Evolutionary conservation across 2,888 invertebrate genomes (phyloP), one percentile per base, ranked within the genome.

Genomic region (Beris chalybata): DNA sequence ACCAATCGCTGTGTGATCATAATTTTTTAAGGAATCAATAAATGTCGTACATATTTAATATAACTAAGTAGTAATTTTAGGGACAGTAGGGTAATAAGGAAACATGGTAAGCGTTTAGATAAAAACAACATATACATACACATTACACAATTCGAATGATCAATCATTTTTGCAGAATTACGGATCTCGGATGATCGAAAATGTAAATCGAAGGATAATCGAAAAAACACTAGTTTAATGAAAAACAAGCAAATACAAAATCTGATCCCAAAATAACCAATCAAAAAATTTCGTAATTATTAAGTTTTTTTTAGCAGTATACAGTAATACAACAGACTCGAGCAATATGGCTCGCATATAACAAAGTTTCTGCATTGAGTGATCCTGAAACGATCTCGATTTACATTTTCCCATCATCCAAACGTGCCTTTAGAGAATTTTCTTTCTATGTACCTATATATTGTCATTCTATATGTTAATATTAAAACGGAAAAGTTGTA

Each of bases 1-100:
- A 64, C 64, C 64, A 64, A 54, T 54, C 54, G 64, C 64, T 54
- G 64, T 64, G 64, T 64, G 64, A 64, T 64, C 64, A 45, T 64
- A 64, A 54, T 22, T 63, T 54, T 48, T 64, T 48, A 64, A 47
- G 47, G 44, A 30, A 50, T 30, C n/a, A 61, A 38, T 38, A 38
- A 50, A 61, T 52, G 61, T 61, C 38, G 50, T 61, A 50, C 50
- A 50, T 5, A 45, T 59, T 30, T 48, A 31, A 30, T 48, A 22
- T 52, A 38, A 59, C 30, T 7, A 38, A 1, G 4, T 59, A 47
- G 58, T 30, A 15, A 32, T 59, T 32, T 31, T 22, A 48, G 50
- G 50, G 31, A 29, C 13, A n/a, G 32, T 48, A 47, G 15, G 32
- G 32, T 15, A 47, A 13, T 32, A 32, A 48, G 50, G 30, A 31